These are phyloP conservation scores for Tortricodes alternella DNA, from an alignment of 2,888 invertebrate species.

Conservation along the genomic window DNA sequence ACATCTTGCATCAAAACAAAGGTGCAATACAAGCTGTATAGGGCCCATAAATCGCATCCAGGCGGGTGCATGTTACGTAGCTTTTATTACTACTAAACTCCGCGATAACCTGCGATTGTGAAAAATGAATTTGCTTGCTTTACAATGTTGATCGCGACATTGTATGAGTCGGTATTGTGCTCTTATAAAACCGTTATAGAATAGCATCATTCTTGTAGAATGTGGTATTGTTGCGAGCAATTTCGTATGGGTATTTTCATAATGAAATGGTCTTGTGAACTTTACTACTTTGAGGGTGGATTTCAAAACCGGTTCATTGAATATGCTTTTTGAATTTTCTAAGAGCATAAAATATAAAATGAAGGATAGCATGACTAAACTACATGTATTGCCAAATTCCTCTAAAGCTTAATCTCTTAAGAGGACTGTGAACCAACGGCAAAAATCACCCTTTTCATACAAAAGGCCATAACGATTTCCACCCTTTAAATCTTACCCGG, in stretches of 20 bases:
- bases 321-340: too few species aligned
- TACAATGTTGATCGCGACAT: constrained; percentile 34
- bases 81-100: constrained; percentile 48
- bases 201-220: neutral
- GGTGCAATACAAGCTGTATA: constrained; percentile 28
- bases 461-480: too few species aligned
- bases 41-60: constrained; percentile 40
- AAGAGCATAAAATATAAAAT: too few species aligned
- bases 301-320: too few species aligned
- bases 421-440: too few species aligned
- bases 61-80: constrained; percentile 34
- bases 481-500: too few species aligned
- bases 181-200: constrained; percentile 11
- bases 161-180: constrained; percentile 23
- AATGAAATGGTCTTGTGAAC: neutral
- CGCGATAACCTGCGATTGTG: constrained; percentile 36
- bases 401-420: too few species aligned
- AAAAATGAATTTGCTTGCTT: constrained; percentile 45
- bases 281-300: neutral
- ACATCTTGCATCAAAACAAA: constrained; percentile 22
- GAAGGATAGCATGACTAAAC: too few species aligned
- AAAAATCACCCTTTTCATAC: too few species aligned
- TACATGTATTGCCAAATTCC: too few species aligned
- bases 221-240: neutral
- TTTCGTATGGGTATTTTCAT: constrained; percentile 12